Percentiles rank a stretch among this genome's conserved stretches.
phyloP scores from a whole-genome alignment of 2,113 vertebrate species.

The Charadrius vociferus region DNA sequence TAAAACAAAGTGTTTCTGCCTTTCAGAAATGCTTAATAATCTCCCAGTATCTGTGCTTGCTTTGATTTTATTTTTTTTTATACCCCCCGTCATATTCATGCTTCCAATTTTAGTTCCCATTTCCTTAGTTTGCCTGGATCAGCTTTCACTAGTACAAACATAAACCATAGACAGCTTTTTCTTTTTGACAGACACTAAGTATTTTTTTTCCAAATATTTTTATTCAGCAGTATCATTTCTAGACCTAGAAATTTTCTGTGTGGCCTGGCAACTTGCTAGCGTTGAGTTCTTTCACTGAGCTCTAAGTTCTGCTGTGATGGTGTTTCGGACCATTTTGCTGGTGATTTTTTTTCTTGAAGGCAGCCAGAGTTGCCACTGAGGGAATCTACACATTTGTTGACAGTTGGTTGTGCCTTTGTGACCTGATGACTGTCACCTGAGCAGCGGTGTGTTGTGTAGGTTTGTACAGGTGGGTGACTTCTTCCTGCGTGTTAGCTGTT shows the following conservation, averaged over 20 bases:
- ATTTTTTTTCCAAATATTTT: not conserved
- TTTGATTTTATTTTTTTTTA: not conserved
- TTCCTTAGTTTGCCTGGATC: not conserved
- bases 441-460: not conserved
- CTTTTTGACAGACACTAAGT: not conserved
- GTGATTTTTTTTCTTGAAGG: not conserved
- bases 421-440: not conserved
- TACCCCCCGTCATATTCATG: not conserved
- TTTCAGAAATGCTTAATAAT: not conserved
- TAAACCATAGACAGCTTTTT: not conserved
- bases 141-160: not conserved
- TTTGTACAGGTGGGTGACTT: not conserved
- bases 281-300: not conserved
- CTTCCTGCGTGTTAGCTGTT: not conserved
- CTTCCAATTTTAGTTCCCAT: not conserved
- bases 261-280: not conserved
- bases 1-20: not conserved
- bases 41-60: not conserved
- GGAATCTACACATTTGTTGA: not conserved
- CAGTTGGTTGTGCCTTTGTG: rapidly evolving
- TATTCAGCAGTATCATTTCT: not conserved
- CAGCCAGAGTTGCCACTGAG: not conserved
- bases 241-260: not conserved
- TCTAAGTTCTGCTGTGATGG: not conserved
- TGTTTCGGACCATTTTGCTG: not conserved